A percentile compares a stretch with the other conserved stretches of the same genome.
Conservation (phyloP, 2,888 invertebrate genomes). For the Cepaea hortensis region DNA sequence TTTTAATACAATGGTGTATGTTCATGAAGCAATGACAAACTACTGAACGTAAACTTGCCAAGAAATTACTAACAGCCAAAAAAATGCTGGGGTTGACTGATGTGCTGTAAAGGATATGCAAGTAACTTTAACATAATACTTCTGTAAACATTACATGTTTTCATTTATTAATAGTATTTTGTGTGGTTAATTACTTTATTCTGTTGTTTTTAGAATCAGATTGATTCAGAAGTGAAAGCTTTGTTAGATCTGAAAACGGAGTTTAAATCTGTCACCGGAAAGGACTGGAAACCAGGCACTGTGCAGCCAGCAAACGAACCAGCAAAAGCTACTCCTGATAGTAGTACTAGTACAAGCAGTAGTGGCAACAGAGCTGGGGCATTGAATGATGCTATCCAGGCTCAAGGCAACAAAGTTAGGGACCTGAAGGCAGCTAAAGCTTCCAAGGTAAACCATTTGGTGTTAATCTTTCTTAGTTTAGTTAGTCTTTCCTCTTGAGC, state of each 20-base stretch:
- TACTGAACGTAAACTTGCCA: too few species aligned
- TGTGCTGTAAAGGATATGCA: too few species aligned
- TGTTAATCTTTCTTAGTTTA: too few species aligned
- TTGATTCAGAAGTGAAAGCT: conserved; percentile 80
- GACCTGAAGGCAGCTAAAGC: conserved; percentile 83
- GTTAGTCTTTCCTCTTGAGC: too few species aligned
- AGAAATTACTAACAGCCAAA: too few species aligned
- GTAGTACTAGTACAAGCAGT: conserved; percentile 33
- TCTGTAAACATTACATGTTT: too few species aligned
- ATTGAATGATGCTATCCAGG: conserved; percentile 77
- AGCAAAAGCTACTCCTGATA: conserved; percentile 42
- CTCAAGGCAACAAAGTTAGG: conserved; percentile 85
- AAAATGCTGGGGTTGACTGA: too few species aligned
- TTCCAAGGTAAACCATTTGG: conserved; percentile 78
- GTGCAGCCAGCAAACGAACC: conserved; percentile 65
- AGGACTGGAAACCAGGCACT: conserved; percentile 80
- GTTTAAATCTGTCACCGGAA: conserved; percentile 84
- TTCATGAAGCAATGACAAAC: too few species aligned
- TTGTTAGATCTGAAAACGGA: conserved; percentile 85
- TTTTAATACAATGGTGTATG: too few species aligned
- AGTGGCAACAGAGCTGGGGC: conserved; percentile 48
- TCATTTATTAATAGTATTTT: too few species aligned
- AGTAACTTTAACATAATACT: too few species aligned
- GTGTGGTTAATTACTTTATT: background rate
- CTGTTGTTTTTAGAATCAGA: conserved; percentile 55